A percentile compares a stretch with the other conserved stretches of the same genome.
Evolutionary conservation across 2,797 vertebrate species (phyloP).

Genomic region (Typhlichthys eigenmanni): DNA sequence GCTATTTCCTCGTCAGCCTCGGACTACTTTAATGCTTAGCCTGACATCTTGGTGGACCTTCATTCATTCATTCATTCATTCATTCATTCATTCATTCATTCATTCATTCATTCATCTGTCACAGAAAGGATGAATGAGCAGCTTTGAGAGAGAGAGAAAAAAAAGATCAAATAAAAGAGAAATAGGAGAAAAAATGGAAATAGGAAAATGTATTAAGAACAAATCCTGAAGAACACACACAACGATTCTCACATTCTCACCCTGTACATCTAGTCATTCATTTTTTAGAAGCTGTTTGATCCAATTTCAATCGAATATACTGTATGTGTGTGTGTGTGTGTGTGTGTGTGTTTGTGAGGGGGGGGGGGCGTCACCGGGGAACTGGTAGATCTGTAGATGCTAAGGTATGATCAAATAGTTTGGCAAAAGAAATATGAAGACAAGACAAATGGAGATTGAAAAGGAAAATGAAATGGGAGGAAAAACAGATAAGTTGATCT

Average conservation of each 20-base stretch:
- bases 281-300: not conserved
- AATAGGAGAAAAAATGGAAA: conserved; percentile 6
- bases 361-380: no score
- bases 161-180: conserved; percentile 17
- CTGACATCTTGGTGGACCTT: conserved; percentile 75
- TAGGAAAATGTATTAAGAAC: not conserved
- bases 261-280: not conserved
- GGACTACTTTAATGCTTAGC: conserved; percentile 75
- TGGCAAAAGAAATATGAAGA: no score
- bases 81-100: no score
- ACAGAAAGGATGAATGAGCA: conserved; percentile 18
- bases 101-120: not conserved
- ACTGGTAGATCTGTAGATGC: no score
- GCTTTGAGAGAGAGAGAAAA: conserved; percentile 10
- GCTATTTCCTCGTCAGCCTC: conserved; percentile 80
- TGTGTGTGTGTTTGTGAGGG: no score
- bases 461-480: no score
- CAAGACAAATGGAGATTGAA: no score
- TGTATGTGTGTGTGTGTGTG: no score
- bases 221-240: no score
- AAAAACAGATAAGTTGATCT: no score
- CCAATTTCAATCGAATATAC: no score
- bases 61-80: conserved; percentile 54
- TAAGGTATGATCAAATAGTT: no score
- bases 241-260: not conserved